phyloP scores from a whole-genome alignment of 2,797 vertebrate genomes.

The Smutsia gigantea region DNA sequence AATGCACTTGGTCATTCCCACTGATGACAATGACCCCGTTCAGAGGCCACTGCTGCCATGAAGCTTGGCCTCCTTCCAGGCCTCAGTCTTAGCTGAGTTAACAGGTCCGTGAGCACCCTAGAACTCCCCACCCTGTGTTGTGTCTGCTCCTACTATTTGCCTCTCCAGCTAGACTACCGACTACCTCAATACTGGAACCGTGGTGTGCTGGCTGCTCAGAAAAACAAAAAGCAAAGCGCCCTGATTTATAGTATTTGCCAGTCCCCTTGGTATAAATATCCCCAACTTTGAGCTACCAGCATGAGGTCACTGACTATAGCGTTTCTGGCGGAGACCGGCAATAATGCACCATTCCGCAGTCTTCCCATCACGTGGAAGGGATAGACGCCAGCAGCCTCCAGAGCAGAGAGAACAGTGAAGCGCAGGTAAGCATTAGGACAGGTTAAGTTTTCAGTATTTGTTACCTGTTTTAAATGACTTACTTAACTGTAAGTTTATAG shows the following conservation, averaged over 20 bases:
- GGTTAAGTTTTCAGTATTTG: neutral
- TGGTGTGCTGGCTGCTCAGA: too few species aligned
- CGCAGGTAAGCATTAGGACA: fast-evolving
- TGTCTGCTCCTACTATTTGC: fast-evolving
- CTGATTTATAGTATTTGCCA: neutral
- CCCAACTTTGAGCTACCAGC: neutral
- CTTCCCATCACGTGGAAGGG: fast-evolving
- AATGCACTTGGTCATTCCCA: fast-evolving
- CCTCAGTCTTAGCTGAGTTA: fast-evolving
- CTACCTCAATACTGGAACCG: neutral
- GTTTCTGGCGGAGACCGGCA: neutral
- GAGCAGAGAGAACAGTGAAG: neutral
- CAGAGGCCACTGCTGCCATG: neutral
- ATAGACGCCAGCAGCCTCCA: fast-evolving
- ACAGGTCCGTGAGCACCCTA: fast-evolving
- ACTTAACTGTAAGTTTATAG: neutral
- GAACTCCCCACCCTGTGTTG: too few species aligned
- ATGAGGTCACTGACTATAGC: neutral
- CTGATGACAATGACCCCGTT: fast-evolving
- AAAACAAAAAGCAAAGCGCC: neutral
- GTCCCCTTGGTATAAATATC: neutral
- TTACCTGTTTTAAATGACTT: neutral
- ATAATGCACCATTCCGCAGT: fast-evolving
- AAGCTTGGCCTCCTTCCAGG: neutral
- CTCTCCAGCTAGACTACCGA: fast-evolving